Conservation (phyloP, 2,797 vertebrate genomes). For the Craterocephalus amniculus region DNA sequence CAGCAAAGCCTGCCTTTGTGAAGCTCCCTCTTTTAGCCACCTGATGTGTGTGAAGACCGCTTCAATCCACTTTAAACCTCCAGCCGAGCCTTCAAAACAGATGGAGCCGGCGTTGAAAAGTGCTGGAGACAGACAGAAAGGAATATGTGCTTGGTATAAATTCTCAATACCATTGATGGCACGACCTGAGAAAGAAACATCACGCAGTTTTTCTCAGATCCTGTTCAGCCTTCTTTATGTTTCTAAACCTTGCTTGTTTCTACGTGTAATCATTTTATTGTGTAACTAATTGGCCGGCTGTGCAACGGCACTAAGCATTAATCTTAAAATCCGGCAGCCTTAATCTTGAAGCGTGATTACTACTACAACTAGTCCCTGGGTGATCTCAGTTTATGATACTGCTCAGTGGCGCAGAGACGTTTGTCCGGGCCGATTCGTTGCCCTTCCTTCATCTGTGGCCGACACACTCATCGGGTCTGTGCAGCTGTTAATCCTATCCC, state of each 20-base stretch:
- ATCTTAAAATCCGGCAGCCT: slow-evolving; percentile 9
- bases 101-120: slow-evolving; percentile 54
- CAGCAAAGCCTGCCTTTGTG: not conserved
- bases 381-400: slow-evolving; percentile 27
- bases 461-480: slow-evolving; percentile 11
- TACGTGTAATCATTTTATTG: not conserved
- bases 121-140: slow-evolving; percentile 44
- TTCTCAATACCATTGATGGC: not conserved
- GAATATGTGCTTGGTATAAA: slow-evolving; percentile 25
- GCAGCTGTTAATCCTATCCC: slow-evolving; percentile 60
- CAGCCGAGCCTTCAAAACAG: slow-evolving; percentile 48
- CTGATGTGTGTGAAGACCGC: slow-evolving; percentile 26
- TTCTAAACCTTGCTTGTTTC: not conserved
- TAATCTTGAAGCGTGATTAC: slow-evolving; percentile 15
- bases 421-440: slow-evolving; percentile 18
- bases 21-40: slow-evolving; percentile 11
- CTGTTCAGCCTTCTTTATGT: not conserved
- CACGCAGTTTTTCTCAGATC: slow-evolving; percentile 8
- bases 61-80: slow-evolving; percentile 42
- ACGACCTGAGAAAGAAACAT: slow-evolving; percentile 43
- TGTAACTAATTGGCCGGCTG: not conserved
- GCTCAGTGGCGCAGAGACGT: slow-evolving; percentile 18
- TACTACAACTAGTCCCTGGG: slow-evolving; percentile 17
- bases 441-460: slow-evolving; percentile 45
- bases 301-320: not conserved